These are phyloP conservation scores for Caenorhabditis uteleia DNA, from an alignment of 2,888 invertebrate species.

Conservation along the genomic window DNA sequence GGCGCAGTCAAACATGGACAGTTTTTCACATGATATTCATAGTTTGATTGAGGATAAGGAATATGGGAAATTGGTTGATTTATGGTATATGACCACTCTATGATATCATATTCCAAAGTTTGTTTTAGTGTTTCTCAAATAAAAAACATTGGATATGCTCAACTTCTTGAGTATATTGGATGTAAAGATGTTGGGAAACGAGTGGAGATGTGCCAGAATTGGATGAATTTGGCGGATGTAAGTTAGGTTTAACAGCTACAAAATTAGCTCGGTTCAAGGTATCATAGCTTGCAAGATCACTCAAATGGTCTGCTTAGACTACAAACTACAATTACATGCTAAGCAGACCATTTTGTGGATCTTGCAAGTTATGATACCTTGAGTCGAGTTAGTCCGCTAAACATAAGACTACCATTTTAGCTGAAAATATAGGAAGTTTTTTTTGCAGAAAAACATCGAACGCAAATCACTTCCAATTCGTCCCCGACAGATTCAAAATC, in stretches of 20 bases:
- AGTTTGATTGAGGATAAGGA: constrained; percentile 34
- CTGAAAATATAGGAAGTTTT: neutral
- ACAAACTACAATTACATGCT: no score
- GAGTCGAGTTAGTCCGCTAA: no score
- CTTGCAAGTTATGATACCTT: no score
- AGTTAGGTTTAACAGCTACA: no score
- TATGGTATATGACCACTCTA: no score
- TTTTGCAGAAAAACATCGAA: neutral
- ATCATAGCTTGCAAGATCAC: no score
- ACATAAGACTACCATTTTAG: neutral
- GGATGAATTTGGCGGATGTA: constrained; percentile 42
- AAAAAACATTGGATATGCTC: constrained; percentile 32
- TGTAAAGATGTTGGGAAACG: constrained; percentile 39
- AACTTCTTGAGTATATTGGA: constrained; percentile 48
- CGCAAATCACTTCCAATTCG: neutral
- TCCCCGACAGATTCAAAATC: neutral
- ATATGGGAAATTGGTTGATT: constrained; percentile 34
- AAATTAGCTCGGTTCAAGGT: no score
- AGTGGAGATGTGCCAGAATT: constrained; percentile 44
- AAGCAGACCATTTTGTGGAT: no score
- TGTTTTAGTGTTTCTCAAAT: constrained; percentile 18
- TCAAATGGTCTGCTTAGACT: no score
- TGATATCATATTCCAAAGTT: neutral
- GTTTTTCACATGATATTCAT: constrained; percentile 24
- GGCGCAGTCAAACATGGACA: neutral